Base-by-base conservation (phyloP, 2,888 invertebrate genomes). In the Molorchus minor region DNA sequence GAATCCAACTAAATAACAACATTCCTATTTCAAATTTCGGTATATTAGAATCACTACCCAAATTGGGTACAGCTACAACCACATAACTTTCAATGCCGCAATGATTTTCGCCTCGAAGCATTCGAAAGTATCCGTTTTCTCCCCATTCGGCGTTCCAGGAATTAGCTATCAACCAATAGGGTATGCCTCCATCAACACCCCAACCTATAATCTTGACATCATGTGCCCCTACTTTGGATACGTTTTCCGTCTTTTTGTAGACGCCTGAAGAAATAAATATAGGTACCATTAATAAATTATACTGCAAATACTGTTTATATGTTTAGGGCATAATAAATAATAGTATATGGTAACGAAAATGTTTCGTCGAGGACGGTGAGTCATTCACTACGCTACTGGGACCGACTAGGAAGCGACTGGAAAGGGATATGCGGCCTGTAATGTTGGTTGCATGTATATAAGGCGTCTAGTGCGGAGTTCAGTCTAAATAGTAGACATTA, bases 71-170 rank as follows among this genome's bases (percentile, higher is more conserved):
- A 12, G 56, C 91, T 46, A 90, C 89, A 5, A 85, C 83, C 52
- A 91, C 86, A 21, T 85, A 80, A 67, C 85, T 84, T 78, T 92
- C 92, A 71, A 92, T 91, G 8, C 90, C 90, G 72, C 91, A 91
- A 71, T 92, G 89, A 76, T 92, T 88, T 60, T 82, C 78, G 2
- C 96, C 96, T 58, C 95, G 86, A 15, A 91, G 81, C 65, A 96
- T 94, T 81, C 93, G 94, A 83, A 96, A 94, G 82, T 85, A 93
- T 1, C 94, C 94, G 75, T 88, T 85, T 76, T 92, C 88, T 65
- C 96, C 96, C 96, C 96, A 96, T 79, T 96, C 95, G 0, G 85
- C 84, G 82, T 96, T 96, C 96, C 96, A 96, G 0, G 93, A 94
- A 83, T 96, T 96, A 51, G 92, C 93, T 69, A 93, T 87, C 29